phyloP scores from a whole-genome alignment of 1,140 invertebrate genomes.

The Medauroidea extradentata region DNA sequence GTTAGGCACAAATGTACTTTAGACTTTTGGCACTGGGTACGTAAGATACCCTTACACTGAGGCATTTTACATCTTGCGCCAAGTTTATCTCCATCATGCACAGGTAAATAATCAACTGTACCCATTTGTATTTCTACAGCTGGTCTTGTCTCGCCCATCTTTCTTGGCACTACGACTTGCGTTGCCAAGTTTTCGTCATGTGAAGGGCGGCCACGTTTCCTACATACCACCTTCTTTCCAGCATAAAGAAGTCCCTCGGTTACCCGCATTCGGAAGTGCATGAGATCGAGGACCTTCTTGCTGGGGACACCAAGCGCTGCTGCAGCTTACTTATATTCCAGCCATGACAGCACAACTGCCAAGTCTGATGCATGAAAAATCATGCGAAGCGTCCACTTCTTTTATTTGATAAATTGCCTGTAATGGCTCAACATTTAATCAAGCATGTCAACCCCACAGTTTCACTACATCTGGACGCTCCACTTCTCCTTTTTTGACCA shows the following conservation, averaged over 20 bases:
- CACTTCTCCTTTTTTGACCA: constrained; percentile 15
- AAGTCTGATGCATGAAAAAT: constrained; percentile 33
- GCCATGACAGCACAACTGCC: constrained; percentile 25
- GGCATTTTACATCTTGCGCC: too few relatives aligned
- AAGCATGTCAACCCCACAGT: constrained; percentile 35
- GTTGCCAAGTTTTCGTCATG: not conserved
- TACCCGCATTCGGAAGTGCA: constrained; percentile 11
- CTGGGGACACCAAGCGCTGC: not conserved
- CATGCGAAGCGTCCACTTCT: constrained; percentile 36
- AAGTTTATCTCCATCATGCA: too few relatives aligned
- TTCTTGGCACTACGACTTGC: too few relatives aligned
- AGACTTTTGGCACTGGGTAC: too few relatives aligned
- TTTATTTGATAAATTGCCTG: constrained; percentile 27
- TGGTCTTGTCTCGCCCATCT: too few relatives aligned
- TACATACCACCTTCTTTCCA: not conserved
- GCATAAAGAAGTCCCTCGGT: constrained; percentile 8
- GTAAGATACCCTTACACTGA: too few relatives aligned
- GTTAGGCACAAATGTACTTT: too few relatives aligned
- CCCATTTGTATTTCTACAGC: too few relatives aligned
- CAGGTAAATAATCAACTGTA: too few relatives aligned
- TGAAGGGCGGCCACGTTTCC: constrained; percentile 7
- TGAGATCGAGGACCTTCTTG: constrained; percentile 12
- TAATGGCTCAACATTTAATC: constrained; percentile 30
- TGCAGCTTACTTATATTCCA: constrained; percentile 28
- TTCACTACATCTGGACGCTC: constrained; percentile 17